These are phyloP conservation scores for Nibea coibor DNA, from an alignment of 2,113 vertebrate genomes.

Conservation along the genomic window DNA sequence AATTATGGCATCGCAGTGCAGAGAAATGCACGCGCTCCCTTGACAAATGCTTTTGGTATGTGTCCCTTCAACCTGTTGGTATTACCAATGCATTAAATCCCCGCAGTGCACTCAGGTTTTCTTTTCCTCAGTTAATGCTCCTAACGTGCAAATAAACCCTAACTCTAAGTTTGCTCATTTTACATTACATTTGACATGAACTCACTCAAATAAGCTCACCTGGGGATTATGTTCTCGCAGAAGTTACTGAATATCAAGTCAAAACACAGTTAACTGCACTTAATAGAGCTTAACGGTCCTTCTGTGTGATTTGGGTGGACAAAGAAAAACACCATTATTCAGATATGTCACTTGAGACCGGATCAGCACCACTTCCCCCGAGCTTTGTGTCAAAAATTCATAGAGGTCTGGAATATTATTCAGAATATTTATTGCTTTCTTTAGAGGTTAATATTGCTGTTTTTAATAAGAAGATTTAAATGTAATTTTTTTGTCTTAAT, in stretches of 20 bases:
- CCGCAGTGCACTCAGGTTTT: constrained; percentile 4
- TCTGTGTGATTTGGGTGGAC: constrained; percentile 15
- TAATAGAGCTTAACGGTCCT: constrained; percentile 28
- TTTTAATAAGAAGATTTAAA: neutral
- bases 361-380: neutral
- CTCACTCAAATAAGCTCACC: constrained; percentile 23
- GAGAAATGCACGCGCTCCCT: constrained; percentile 18
- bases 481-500: neutral
- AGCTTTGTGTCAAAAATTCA: neutral
- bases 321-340: constrained; percentile 30
- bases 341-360: constrained; percentile 13
- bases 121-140: constrained; percentile 1
- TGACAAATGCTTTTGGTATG: constrained; percentile 56
- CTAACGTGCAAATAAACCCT: constrained; percentile 27
- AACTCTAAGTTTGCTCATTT: constrained; percentile 21
- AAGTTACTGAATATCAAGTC: constrained; percentile 41
- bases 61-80: constrained; percentile 46
- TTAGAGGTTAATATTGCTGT: neutral
- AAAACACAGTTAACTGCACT: constrained; percentile 45
- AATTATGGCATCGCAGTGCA: constrained; percentile 39
- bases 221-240: constrained; percentile 12
- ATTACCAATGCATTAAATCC: constrained; percentile 21
- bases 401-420: neutral
- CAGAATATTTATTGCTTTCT: neutral
- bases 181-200: constrained; percentile 36